Percentiles rank a stretch among this genome's conserved stretches.
Conservation (phyloP, 2,113 vertebrate genomes). For the Pseudopodoces humilis region DNA sequence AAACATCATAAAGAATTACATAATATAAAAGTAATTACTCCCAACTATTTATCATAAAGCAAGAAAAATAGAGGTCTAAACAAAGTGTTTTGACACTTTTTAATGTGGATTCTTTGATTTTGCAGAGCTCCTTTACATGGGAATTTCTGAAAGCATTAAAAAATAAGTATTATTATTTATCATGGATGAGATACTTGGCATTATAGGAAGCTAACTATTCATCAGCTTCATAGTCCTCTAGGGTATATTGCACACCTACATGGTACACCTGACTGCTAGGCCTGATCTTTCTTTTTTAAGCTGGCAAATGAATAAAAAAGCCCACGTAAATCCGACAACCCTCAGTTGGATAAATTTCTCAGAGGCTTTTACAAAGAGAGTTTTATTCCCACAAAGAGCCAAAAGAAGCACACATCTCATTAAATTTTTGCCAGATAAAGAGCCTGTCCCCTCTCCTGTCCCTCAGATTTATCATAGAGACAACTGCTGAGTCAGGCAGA, state of each 20-base stretch:
- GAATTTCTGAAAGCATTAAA: neutral
- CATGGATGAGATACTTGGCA: neutral
- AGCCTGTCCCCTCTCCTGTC: neutral
- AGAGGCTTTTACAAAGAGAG: neutral
- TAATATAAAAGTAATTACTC: neutral
- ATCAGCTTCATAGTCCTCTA: neutral
- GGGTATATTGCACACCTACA: neutral
- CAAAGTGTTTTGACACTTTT: neutral
- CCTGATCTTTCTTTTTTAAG: neutral
- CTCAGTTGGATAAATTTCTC: conserved; percentile 25
- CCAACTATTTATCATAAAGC: neutral
- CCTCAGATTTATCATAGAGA: neutral
- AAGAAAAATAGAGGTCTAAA: neutral
- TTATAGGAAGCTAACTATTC: neutral
- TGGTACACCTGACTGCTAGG: neutral
- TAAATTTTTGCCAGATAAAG: conserved; percentile 25
- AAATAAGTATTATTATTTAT: neutral
- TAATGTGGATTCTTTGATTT: neutral
- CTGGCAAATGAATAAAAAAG: neutral
- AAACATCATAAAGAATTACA: neutral
- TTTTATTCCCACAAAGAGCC: conserved; percentile 16
- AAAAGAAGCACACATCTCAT: neutral
- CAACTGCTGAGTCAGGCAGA: neutral
- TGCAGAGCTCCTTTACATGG: neutral
- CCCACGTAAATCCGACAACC: neutral